Percentiles rank a stretch among this genome's conserved stretches.
Evolutionary conservation across 2,888 invertebrate species (phyloP).

Genomic region (Cantharis lateralis): DNA sequence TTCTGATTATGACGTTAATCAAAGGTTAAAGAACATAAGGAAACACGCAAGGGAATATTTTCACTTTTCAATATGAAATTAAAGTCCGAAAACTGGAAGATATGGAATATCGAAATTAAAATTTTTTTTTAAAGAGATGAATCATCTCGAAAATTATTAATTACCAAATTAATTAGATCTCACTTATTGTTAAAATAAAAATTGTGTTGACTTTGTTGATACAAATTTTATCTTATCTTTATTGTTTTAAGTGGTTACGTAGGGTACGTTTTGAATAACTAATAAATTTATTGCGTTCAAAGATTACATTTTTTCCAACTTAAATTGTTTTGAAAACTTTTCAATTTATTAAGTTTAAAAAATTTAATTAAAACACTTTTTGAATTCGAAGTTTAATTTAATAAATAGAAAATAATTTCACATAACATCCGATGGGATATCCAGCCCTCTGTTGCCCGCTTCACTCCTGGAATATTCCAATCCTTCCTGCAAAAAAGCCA

Average conservation of each 20-base stretch:
- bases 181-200: not conserved
- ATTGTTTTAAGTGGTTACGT: not conserved
- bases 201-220: not conserved
- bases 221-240: not conserved
- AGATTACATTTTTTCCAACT: not conserved
- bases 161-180: not conserved
- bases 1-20: not conserved
- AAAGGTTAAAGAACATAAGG: not conserved
- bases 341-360: not conserved
- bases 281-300: not conserved
- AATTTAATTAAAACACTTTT: not conserved
- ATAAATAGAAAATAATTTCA: not conserved
- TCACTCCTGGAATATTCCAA: constrained; percentile 10
- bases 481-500: constrained; percentile 48
- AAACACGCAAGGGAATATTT: not conserved
- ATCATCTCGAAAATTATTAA: not conserved
- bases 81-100: not conserved
- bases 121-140: not conserved
- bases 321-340: not conserved
- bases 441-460: not conserved
- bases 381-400: no score
- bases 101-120: not conserved
- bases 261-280: not conserved
- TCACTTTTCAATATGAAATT: not conserved
- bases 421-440: not conserved